phyloP scores from a whole-genome alignment of 2,888 invertebrate genomes.

The Cremastinae sp. region DNA sequence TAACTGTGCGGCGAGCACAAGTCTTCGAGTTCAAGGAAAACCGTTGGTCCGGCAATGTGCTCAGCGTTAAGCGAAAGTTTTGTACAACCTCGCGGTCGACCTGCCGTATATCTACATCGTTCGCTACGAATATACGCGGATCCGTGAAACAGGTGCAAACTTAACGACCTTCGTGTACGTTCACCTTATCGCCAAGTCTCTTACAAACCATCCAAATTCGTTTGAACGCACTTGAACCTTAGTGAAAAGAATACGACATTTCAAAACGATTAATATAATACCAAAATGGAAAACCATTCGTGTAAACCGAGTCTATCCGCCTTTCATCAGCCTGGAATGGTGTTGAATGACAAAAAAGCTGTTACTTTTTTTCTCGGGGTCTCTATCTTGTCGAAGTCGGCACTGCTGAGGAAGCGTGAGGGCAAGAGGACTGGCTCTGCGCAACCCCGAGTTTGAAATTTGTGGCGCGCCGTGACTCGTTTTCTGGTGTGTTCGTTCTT shows the following conservation, averaged over 20 bases:
- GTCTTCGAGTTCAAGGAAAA: constrained; percentile 62
- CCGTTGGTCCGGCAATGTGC: constrained; percentile 54
- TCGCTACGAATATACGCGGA: constrained; percentile 49
- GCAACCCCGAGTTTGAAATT: constrained; percentile 76
- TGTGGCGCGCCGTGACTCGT: constrained; percentile 71
- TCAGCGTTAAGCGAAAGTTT: constrained; percentile 39
- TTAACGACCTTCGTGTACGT: constrained; percentile 68
- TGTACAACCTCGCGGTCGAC: constrained; percentile 3
- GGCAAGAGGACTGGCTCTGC: constrained; percentile 61
- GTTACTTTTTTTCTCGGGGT: constrained; percentile 33
- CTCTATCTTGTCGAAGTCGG: constrained; percentile 30
- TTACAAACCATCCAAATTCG: constrained; percentile 15
- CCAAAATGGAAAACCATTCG: too few relatives aligned
- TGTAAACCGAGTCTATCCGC: too few relatives aligned
- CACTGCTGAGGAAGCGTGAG: constrained; percentile 58
- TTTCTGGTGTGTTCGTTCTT: constrained; percentile 52
- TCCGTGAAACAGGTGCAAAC: constrained; percentile 60
- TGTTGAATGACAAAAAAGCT: not conserved
- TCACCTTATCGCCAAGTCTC: constrained; percentile 55
- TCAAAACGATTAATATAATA: too few relatives aligned
- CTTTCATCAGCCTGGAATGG: too few relatives aligned
- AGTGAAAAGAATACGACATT: not conserved
- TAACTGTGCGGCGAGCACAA: constrained; percentile 56
- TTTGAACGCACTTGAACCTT: constrained; percentile 32
- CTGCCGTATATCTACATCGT: constrained; percentile 6